These are phyloP conservation scores for Channallabes apus DNA, from an alignment of 2,797 vertebrate genomes.

Conservation along the genomic window DNA sequence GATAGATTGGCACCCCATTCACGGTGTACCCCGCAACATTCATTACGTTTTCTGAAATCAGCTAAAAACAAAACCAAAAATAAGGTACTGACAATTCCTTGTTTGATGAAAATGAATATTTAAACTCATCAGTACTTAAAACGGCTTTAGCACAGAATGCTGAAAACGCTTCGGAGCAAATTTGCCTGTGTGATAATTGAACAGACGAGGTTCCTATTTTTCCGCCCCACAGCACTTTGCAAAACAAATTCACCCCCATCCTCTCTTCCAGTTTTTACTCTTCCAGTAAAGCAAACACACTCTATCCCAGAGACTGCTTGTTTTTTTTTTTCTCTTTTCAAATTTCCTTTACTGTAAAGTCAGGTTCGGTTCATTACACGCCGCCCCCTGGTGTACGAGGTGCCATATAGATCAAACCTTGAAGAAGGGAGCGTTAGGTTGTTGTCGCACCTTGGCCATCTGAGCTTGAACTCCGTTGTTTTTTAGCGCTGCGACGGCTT, in stretches of 20 bases:
- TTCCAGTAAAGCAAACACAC: background rate
- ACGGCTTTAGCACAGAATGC: background rate
- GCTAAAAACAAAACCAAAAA: background rate
- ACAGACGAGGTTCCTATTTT: background rate
- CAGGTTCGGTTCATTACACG: background rate
- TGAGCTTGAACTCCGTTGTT: conserved; percentile 96
- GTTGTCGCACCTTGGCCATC: conserved; percentile 94
- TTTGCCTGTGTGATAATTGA: background rate
- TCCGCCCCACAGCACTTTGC: background rate
- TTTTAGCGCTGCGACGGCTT: conserved; percentile 96
- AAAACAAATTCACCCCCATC: background rate
- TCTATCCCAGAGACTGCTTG: background rate
- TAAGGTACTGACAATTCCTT: no score
- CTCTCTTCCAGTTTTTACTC: background rate
- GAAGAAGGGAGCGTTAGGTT: conserved; percentile 8
- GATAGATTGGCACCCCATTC: no score
- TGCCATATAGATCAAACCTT: background rate
- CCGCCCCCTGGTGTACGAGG: background rate
- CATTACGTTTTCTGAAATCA: no score
- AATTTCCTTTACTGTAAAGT: background rate
- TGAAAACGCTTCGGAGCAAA: background rate
- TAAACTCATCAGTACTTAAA: background rate
- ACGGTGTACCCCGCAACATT: no score
- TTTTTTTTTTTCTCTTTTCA: background rate
- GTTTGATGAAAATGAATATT: background rate